Percentiles rank a stretch among this genome's conserved stretches.
Evolutionary conservation across 2,888 invertebrate genomes (phyloP).

Genomic region (Pheosia gnoma): DNA sequence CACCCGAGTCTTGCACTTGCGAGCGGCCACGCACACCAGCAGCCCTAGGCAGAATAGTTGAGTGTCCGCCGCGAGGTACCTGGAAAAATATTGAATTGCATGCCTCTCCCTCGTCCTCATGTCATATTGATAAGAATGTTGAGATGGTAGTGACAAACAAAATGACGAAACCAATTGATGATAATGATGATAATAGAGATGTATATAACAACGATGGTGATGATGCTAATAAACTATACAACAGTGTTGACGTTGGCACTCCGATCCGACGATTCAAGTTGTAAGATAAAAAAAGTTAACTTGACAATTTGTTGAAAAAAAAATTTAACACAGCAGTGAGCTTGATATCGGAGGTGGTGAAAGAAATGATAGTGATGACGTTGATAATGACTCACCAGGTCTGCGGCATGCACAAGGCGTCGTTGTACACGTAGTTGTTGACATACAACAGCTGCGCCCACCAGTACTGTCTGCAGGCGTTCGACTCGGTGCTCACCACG

Average conservation of each 20-base stretch:
- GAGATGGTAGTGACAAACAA: too few relatives aligned
- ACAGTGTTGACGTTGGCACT: too few relatives aligned
- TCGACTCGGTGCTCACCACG: constrained; percentile 58
- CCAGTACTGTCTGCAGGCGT: constrained; percentile 71
- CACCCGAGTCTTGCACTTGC: constrained; percentile 42
- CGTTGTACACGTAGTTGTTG: constrained; percentile 71
- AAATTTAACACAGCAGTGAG: too few relatives aligned
- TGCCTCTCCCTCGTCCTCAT: too few relatives aligned
- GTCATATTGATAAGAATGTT: too few relatives aligned
- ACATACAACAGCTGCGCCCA: constrained; percentile 76
- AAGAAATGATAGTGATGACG: background rate
- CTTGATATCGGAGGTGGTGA: background rate
- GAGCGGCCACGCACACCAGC: constrained; percentile 57
- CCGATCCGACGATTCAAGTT: too few relatives aligned
- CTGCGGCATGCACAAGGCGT: constrained; percentile 60
- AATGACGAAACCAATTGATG: too few relatives aligned
- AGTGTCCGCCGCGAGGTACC: constrained; percentile 79
- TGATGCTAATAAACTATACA: too few relatives aligned
- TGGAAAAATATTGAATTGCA: constrained; percentile 23
- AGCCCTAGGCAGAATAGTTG: constrained; percentile 72
- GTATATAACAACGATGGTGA: too few relatives aligned
- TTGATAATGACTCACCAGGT: constrained; percentile 57
- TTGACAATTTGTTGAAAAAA: too few relatives aligned
- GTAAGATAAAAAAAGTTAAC: too few relatives aligned
- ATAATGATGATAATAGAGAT: too few relatives aligned